Evolutionary conservation across 1,140 invertebrate species (phyloP).

Genomic region (Potamilus streckersoni): DNA sequence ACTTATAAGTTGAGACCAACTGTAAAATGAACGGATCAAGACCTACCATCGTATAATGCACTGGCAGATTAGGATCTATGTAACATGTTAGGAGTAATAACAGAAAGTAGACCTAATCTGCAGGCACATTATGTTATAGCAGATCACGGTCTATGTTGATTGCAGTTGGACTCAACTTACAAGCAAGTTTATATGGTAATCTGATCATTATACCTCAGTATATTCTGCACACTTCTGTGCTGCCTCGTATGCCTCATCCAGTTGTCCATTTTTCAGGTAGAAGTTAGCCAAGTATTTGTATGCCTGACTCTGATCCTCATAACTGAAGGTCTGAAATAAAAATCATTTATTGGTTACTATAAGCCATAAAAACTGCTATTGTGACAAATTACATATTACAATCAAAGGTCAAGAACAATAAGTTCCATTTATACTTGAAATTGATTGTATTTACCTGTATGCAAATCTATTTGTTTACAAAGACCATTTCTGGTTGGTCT

Average conservation of each 20-base stretch:
- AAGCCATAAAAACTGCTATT: not conserved
- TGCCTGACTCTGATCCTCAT: slow-evolving; percentile 84
- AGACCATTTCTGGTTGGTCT: no score
- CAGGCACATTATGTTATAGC: not conserved
- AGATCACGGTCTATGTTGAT: not conserved
- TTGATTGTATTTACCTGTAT: no score
- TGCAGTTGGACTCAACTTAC: not conserved
- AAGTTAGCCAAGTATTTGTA: slow-evolving; percentile 93
- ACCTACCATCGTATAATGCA: not conserved
- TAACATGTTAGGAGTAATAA: not conserved
- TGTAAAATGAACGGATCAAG: no score
- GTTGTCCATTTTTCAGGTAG: slow-evolving; percentile 80
- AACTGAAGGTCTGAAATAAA: slow-evolving; percentile 71
- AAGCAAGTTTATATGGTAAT: not conserved
- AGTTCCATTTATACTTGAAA: no score
- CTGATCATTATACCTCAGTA: slow-evolving; percentile 70
- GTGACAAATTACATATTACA: not conserved
- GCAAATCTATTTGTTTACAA: no score
- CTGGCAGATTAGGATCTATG: no score
- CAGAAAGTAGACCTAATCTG: not conserved
- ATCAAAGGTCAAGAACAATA: no score
- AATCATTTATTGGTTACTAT: not conserved
- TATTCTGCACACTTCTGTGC: slow-evolving; percentile 93
- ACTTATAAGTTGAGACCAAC: no score
- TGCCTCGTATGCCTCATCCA: slow-evolving; percentile 90